Percentiles rank a stretch among this genome's conserved stretches.
Evolutionary conservation across 2,113 vertebrate genomes (phyloP).

Genomic region (Anseranas semipalmata): DNA sequence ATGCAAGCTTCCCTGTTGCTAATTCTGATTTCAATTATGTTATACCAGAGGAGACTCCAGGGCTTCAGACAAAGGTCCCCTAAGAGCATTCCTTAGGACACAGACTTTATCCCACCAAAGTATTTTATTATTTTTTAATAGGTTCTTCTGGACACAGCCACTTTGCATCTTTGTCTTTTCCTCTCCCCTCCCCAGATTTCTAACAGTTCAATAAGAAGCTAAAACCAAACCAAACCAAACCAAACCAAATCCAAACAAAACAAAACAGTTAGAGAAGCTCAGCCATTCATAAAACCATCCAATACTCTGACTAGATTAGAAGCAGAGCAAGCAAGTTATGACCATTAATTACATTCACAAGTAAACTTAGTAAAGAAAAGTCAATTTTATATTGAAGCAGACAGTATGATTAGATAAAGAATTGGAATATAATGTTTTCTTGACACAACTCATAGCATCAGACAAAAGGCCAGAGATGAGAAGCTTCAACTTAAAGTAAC

Average conservation of each 20-base stretch:
- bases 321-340: background rate
- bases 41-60: background rate
- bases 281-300: background rate
- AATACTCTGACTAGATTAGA: background rate
- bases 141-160: background rate
- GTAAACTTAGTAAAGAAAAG: background rate
- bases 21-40: conserved; percentile 45
- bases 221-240: too few relatives aligned
- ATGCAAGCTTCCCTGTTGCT: background rate
- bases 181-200: background rate
- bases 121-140: conserved; percentile 29
- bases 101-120: background rate
- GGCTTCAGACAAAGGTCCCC: background rate
- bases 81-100: background rate
- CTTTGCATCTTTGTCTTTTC: background rate
- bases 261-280: background rate
- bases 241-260: too few relatives aligned
- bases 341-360: background rate
- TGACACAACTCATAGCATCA: background rate
- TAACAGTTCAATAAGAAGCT: background rate
- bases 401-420: background rate
- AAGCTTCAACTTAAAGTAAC: background rate
- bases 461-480: background rate
- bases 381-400: background rate
- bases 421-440: background rate